Evolutionary conservation across 2,888 invertebrate species (phyloP).

Genomic region (Drosophila pegasa): DNA sequence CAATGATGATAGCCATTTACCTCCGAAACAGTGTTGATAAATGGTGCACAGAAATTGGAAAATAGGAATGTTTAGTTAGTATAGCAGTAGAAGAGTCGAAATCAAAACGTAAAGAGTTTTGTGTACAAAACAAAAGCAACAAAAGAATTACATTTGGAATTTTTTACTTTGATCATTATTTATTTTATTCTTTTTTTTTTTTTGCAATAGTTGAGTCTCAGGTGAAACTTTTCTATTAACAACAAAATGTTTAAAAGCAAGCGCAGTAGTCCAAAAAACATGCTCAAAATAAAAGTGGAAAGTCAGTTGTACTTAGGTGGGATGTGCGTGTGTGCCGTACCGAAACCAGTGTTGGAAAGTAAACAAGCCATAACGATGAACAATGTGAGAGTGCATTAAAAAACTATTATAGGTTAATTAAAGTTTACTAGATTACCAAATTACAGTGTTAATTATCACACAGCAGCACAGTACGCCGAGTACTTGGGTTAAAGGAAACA

Average conservation of each 20-base stretch:
- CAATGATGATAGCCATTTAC: constrained; percentile 43
- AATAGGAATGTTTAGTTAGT: constrained; percentile 21
- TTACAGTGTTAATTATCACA: constrained; percentile 43
- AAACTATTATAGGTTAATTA: constrained; percentile 18
- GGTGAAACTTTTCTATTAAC: constrained; percentile 42
- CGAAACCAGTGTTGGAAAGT: constrained; percentile 61
- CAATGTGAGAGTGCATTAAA: constrained; percentile 34
- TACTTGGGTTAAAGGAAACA: constrained; percentile 15
- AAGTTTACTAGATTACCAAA: constrained; percentile 27
- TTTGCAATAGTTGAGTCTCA: constrained; percentile 36
- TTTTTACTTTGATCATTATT: constrained; percentile 10
- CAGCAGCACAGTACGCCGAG: constrained; percentile 10
- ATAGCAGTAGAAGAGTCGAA: constrained; percentile 9
- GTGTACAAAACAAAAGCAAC: constrained; percentile 46
- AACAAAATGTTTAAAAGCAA: constrained; percentile 56
- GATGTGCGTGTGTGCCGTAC: constrained; percentile 37
- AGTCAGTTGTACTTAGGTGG: constrained; percentile 9
- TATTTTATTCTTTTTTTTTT: not conserved
- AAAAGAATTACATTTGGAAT: constrained; percentile 25
- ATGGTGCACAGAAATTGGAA: constrained; percentile 26
- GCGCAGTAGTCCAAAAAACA: constrained; percentile 70
- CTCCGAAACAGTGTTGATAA: constrained; percentile 48
- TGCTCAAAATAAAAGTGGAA: constrained; percentile 58
- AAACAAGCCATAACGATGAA: constrained; percentile 38
- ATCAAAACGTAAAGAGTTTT: constrained; percentile 10